A percentile compares a stretch with the other conserved stretches of the same genome.
Conservation (phyloP, 2,888 invertebrate species). For the Drosophila vallismaia region DNA sequence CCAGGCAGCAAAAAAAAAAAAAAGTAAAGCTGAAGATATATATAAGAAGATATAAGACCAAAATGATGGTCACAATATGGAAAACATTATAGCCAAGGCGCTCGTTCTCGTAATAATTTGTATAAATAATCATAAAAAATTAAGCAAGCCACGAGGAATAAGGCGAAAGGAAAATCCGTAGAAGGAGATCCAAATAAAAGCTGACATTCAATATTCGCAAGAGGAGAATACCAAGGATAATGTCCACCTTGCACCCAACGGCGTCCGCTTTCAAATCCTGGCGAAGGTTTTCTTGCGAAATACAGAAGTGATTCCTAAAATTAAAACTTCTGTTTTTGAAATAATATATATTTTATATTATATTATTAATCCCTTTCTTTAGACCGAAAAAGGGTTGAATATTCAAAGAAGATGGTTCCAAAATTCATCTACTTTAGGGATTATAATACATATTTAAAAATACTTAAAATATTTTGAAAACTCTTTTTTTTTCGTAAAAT, state of each 20-base stretch:
- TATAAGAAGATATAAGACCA: conserved; percentile 8
- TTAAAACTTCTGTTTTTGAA: no score
- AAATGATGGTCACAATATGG: conserved; percentile 50
- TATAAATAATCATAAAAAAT: conserved; percentile 71
- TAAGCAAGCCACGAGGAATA: conserved; percentile 36
- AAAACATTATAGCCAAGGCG: conserved; percentile 37
- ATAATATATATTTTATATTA: no score
- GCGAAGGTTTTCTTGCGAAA: neutral
- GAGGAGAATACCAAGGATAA: conserved; percentile 22
- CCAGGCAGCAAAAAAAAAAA: conserved; percentile 8
- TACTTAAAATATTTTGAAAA: neutral
- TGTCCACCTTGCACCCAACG: conserved; percentile 36
- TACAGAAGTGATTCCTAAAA: neutral
- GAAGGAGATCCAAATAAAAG: conserved; percentile 31
- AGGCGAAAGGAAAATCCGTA: conserved; percentile 7
- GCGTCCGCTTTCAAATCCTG: neutral
- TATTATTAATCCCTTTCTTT: no score
- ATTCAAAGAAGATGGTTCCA: no score
- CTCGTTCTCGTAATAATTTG: conserved; percentile 46
- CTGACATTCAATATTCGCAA: conserved; percentile 49
- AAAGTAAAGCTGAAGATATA: neutral
- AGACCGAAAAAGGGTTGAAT: no score
- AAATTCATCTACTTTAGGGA: no score
- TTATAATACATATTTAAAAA: no score
- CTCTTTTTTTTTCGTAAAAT: neutral